phyloP scores from a whole-genome alignment of 1,140 invertebrate genomes.

The Drusus annulatus region DNA sequence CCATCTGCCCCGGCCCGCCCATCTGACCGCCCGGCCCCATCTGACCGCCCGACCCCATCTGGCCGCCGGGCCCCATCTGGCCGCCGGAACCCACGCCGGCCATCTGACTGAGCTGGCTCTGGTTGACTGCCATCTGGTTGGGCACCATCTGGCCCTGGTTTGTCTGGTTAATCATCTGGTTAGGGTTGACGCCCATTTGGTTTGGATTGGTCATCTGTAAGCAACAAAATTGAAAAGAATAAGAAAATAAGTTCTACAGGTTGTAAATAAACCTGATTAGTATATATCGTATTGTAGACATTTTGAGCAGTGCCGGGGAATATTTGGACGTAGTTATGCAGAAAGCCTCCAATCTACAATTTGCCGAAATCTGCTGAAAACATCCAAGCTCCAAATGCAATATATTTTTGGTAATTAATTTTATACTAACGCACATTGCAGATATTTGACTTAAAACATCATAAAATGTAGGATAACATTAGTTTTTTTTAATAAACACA shows the following conservation, averaged over 20 bases:
- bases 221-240: constrained; percentile 13
- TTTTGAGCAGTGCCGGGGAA: too few species aligned
- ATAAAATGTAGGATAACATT: too few species aligned
- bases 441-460: too few species aligned
- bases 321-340: too few species aligned
- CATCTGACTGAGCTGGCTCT: constrained; percentile 39
- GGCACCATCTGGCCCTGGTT: constrained; percentile 13
- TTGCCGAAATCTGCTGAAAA: too few species aligned
- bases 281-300: too few species aligned
- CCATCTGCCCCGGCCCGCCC: constrained; percentile 47
- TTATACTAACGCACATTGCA: too few species aligned
- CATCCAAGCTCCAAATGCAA: too few species aligned
- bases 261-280: too few species aligned
- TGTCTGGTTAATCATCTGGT: constrained; percentile 32
- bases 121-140: constrained; percentile 50
- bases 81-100: constrained; percentile 36
- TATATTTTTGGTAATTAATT: too few species aligned
- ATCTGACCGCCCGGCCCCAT: constrained; percentile 42
- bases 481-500: too few species aligned
- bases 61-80: constrained; percentile 47
- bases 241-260: not conserved
- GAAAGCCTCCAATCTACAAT: too few species aligned
- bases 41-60: constrained; percentile 44
- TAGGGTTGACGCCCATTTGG: constrained; percentile 42
- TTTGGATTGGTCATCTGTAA: constrained; percentile 49